Base-by-base conservation (phyloP, 2,113 vertebrate genomes). In the Sander vitreus region DNA sequence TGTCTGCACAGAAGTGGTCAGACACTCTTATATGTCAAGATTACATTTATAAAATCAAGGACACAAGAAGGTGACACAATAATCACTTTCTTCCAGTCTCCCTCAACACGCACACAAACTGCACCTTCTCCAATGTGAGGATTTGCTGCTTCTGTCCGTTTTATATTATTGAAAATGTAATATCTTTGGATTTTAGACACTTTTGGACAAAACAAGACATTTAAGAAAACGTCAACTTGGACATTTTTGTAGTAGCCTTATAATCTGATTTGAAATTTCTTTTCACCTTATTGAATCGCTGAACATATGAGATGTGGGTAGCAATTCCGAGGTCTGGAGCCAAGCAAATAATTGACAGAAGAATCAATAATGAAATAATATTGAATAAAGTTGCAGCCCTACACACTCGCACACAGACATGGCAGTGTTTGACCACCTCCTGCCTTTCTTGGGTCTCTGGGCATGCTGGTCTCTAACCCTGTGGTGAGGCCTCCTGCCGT, bases 401-500 rank as follows among this genome's bases (percentile, higher is more conserved):
- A 21, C 21, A 57, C 57, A 73, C 67, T 55, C 2, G 0, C 60
- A 33, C 53, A 80, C 58, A 83, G 62, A 62, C 60, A 67, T 3
- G 36, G 14, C 27, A 85, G 39, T 63, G 76, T 87, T 68, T 85
- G 53, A 71, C 69, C 84, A 80, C 57, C 69, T 84, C 82, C 74
- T 88, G 80, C 72, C 55, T 82, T 25, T 83, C 23, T 87, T 74
- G 57, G 70, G 67, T 89, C 21, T 86, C 51, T 74, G 16, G 25
- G 27, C 50, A 43, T 47, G 54, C 69, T 54, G 65, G 82, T 69
- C 66, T 84, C 43, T 70, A 79, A 82, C 73, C 57, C 70, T 91
- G 86, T 73, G 85, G 84, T 76, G 70, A 87, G 60, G 23, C 67
- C 68, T 50, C 73, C 84, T 45, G 71, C 67, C 45, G 60, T 67